Evolutionary conservation across 2,113 vertebrate genomes (phyloP).

Genomic region (Pseudopipra pipra): DNA sequence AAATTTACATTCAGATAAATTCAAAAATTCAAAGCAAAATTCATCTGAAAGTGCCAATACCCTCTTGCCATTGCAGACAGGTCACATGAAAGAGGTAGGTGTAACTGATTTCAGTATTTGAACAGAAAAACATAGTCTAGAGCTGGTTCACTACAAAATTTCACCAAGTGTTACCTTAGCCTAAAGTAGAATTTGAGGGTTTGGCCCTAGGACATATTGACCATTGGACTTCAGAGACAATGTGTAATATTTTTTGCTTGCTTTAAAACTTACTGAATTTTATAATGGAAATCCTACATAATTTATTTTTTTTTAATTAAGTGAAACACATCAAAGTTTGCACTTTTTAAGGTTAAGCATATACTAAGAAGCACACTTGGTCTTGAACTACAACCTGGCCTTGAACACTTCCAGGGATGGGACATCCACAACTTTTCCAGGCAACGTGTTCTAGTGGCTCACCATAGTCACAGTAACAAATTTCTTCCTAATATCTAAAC

Average conservation of each 20-base stretch:
- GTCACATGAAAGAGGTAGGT: not conserved
- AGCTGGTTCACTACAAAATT: not conserved
- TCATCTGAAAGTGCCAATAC: not conserved
- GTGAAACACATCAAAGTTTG: not conserved
- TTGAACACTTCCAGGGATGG: not conserved
- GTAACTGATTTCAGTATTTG: not conserved
- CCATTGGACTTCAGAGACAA: not conserved
- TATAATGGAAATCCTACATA: not conserved
- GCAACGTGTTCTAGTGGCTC: not conserved
- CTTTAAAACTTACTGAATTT: not conserved
- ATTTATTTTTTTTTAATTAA: not conserved
- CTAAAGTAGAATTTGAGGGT: not conserved
- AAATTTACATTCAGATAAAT: slow-evolving; percentile 1
- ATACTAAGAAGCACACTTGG: not conserved
- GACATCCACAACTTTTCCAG: not conserved
- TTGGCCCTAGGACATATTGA: not conserved
- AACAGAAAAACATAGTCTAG: not conserved
- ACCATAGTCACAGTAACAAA: not conserved
- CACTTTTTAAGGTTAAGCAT: not conserved
- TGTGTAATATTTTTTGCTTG: not conserved
- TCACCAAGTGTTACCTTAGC: not conserved
- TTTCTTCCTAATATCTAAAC: not conserved
- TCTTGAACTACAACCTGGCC: not conserved
- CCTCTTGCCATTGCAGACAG: not conserved
- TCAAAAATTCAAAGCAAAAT: slow-evolving; percentile 28